Base-by-base conservation (phyloP, 2,797 vertebrate species). In the Paramormyrops hopkinsi region DNA sequence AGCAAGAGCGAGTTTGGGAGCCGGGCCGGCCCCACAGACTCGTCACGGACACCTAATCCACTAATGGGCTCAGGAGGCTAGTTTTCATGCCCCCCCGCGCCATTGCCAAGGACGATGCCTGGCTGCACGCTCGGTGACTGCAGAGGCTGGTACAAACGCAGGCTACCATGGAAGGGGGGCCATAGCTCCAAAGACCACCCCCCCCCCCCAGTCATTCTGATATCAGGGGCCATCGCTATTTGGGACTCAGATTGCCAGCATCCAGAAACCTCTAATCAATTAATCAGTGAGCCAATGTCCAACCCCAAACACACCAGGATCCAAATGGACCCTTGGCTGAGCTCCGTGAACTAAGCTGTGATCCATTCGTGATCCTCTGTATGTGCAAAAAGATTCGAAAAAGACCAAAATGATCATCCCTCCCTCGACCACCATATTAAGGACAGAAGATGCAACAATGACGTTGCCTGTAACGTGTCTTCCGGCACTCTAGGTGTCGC, bases 61-160 rank as follows among this genome's bases (percentile, higher is more conserved):
- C 96, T 97, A 98, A 98, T 97, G 97, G 97, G 97, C 96, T 96
- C 95, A 91, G 94, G 94, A 94, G 92, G 96, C 95, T 97, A 96
- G 97, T 97, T 97, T 95, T 95, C 95, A 94, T 93, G 87, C 37
- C 94, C 93, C 17, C 56, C 56, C 54, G 17, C 17, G 4, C 56
- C n/a, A n/a, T 41, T 17, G 37, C 90, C 76, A 8, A 29, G 87
- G 79, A 56, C 19, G 54, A n/a, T 93, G 93, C 92, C 94, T 92
- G 95, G 93, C 91, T 90, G 90, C 92, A 95, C 94, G 96, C 94
- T 94, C 93, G 90, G 94, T 95, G 96, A 97, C 95, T 97, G 95
- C 93, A 95, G 96, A 97, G 96, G 96, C 97, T 95, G 96, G 41
- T 50, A 37, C n/a, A 56, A 9, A 19, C 46, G 9, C 22, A 91